phyloP scores from a whole-genome alignment of 2,113 vertebrate species.

The Leptobrachium ailaonicum region DNA sequence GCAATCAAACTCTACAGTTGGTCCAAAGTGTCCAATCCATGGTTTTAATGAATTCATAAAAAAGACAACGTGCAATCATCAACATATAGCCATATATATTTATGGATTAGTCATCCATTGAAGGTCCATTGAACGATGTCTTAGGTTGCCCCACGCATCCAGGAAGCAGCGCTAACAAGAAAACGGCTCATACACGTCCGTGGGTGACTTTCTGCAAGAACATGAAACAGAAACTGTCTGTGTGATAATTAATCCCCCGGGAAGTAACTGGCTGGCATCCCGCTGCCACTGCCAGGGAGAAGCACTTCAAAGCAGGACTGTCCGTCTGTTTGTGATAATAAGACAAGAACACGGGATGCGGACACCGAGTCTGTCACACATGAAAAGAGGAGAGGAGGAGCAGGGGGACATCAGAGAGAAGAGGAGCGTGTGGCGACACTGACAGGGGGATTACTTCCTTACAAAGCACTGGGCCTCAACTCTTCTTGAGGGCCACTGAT shows the following conservation, averaged over 20 bases:
- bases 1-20: too few relatives aligned
- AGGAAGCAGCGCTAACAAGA: constrained; percentile 2
- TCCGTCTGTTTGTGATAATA: constrained; percentile 50
- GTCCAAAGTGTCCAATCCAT: too few relatives aligned
- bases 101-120: neutral
- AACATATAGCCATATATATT: too few relatives aligned
- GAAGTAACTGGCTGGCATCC: constrained; percentile 47
- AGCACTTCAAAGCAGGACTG: constrained; percentile 48
- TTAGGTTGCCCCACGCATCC: constrained; percentile 18
- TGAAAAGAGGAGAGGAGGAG: constrained; percentile 47
- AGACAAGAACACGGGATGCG: constrained; percentile 43
- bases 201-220: constrained; percentile 37
- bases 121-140: neutral
- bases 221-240: constrained; percentile 48
- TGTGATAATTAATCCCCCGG: constrained; percentile 49
- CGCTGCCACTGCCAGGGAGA: constrained; percentile 48
- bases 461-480: constrained; percentile 23
- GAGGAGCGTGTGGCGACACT: constrained; percentile 30
- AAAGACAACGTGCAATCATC: too few relatives aligned
- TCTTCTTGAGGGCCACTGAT: constrained; percentile 18
- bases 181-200: constrained; percentile 25
- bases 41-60: too few relatives aligned
- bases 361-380: constrained; percentile 45
- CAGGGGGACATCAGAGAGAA: constrained; percentile 42
- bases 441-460: constrained; percentile 21